Evolutionary conservation across 2,797 vertebrate species (phyloP).

Genomic region (Brachymystax lenok): DNA sequence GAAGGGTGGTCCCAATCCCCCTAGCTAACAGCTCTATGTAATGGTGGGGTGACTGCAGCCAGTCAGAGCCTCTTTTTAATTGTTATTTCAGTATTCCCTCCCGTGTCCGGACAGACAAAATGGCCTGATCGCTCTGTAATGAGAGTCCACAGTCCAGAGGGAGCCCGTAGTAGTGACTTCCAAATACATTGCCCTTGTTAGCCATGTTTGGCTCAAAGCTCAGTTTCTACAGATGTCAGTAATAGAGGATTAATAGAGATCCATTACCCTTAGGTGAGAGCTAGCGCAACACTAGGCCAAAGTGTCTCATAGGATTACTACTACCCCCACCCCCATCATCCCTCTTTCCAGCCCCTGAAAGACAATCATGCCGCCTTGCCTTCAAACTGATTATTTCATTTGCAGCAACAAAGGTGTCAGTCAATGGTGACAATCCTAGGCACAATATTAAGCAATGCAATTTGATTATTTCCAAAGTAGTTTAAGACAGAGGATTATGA

Average conservation of each 20-base stretch:
- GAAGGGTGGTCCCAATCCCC: constrained; percentile 32
- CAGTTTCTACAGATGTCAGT: constrained; percentile 77
- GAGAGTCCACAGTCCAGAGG: constrained; percentile 68
- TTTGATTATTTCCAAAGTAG: constrained; percentile 57
- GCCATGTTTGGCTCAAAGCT: constrained; percentile 69
- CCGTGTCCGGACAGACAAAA: constrained; percentile 69
- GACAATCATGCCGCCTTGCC: constrained; percentile 27
- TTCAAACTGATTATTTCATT: constrained; percentile 64
- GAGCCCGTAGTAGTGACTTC: constrained; percentile 71
- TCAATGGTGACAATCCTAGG: constrained; percentile 47
- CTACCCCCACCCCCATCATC: constrained; percentile 24
- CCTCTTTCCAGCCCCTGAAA: constrained; percentile 46
- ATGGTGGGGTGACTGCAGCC: constrained; percentile 43
- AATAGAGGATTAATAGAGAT: constrained; percentile 77
- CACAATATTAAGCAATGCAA: constrained; percentile 28
- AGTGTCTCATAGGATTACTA: constrained; percentile 65
- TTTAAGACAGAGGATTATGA: constrained; percentile 58
- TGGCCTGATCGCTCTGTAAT: constrained; percentile 73
- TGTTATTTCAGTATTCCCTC: constrained; percentile 68
- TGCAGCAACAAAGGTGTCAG: constrained; percentile 60
- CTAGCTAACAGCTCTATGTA: constrained; percentile 10
- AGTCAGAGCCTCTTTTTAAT: constrained; percentile 60
- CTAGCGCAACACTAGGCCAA: constrained; percentile 25
- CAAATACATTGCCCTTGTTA: constrained; percentile 83
- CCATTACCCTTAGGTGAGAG: constrained; percentile 73